A percentile compares a stretch with the other conserved stretches of the same genome.
Conservation (phyloP, 2,888 invertebrate genomes). For the Plebejus anna region DNA sequence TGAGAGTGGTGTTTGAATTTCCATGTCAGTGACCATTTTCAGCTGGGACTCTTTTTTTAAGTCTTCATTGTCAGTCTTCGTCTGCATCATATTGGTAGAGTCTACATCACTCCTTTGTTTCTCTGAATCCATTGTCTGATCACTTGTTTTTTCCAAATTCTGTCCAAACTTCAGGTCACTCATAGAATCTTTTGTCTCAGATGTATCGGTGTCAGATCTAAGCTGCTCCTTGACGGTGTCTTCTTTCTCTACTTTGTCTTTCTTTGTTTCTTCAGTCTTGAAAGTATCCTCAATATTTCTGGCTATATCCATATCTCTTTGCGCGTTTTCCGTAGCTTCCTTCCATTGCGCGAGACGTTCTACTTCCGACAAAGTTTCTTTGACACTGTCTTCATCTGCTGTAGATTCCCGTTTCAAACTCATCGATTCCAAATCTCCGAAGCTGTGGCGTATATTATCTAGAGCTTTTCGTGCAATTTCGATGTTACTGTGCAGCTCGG, state of each 20-base stretch:
- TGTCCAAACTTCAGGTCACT: neutral
- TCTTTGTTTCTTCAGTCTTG: constrained; percentile 37
- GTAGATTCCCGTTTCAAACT: constrained; percentile 44
- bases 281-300: constrained; percentile 64
- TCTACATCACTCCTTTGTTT: constrained; percentile 18
- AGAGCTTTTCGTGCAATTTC: constrained; percentile 58
- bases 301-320: constrained; percentile 56
- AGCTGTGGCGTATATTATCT: constrained; percentile 56
- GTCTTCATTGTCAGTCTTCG: neutral
- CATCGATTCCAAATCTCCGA: constrained; percentile 54
- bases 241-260: constrained; percentile 7
- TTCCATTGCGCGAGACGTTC: constrained; percentile 63
- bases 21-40: neutral
- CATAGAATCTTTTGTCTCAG: neutral
- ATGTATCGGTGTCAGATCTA: neutral
- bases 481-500: constrained; percentile 57
- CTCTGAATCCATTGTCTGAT: neutral
- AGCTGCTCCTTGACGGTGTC: neutral
- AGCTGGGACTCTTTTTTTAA: neutral
- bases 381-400: constrained; percentile 44
- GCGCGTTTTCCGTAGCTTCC: constrained; percentile 54
- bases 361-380: constrained; percentile 48
- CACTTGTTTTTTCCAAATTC: neutral
- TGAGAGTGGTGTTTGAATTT: neutral
- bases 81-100: neutral